phyloP scores from a whole-genome alignment of 2,113 vertebrate species.

The Gopherus evgoodei region DNA sequence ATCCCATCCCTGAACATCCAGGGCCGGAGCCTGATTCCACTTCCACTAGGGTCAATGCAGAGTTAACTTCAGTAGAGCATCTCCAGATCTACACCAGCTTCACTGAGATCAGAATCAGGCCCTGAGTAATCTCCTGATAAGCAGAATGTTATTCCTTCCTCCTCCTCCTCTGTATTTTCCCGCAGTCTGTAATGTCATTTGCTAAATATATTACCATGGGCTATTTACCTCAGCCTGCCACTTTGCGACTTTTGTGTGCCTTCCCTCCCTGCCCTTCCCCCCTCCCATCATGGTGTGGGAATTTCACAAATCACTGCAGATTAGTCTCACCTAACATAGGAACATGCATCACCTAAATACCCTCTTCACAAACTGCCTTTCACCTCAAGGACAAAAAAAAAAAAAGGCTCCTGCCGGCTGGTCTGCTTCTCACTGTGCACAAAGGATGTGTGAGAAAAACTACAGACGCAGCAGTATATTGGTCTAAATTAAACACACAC shows the following conservation, averaged over 20 bases:
- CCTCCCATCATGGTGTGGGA: not conserved
- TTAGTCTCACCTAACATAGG: not conserved
- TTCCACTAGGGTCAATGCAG: not conserved
- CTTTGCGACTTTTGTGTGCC: conserved; percentile 31
- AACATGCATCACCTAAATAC: conserved; percentile 52
- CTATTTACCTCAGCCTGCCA: conserved; percentile 48
- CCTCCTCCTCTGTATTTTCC: conserved; percentile 3
- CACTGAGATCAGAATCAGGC: not conserved
- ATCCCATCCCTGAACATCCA: not conserved
- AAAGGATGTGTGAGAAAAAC: conserved; percentile 28
- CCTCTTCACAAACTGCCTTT: conserved; percentile 49
- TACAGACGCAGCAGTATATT: conserved; percentile 60
- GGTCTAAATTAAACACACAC: conserved; percentile 74
- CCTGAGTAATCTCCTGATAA: conserved; percentile 12
- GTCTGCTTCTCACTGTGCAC: not conserved
- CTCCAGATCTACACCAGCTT: not conserved
- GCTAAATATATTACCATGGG: conserved; percentile 45
- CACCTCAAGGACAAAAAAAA: conserved; percentile 48
- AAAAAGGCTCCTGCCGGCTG: conserved; percentile 14
- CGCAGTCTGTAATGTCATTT: conserved; percentile 10
- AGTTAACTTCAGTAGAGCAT: not conserved
- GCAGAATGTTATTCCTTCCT: not conserved
- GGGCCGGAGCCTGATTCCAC: not conserved
- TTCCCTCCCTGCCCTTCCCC: not conserved
- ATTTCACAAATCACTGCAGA: conserved; percentile 65